Evolutionary conservation across 2,113 vertebrate genomes (phyloP).

Genomic region (Mobula hypostoma): DNA sequence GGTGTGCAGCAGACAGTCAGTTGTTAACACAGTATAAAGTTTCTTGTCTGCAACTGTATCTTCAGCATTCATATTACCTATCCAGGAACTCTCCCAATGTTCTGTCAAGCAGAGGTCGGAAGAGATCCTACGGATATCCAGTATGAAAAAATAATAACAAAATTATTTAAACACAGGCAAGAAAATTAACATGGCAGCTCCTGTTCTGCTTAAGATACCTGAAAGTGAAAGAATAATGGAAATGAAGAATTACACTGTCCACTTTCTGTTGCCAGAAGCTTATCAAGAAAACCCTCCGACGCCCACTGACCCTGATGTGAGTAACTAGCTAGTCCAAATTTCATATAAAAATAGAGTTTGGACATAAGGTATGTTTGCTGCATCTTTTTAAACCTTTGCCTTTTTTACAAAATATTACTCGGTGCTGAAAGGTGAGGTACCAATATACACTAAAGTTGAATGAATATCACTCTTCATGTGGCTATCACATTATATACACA

Average conservation of each 20-base stretch:
- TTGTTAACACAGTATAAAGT: background rate
- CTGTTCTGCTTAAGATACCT: constrained; percentile 48
- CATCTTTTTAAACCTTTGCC: background rate
- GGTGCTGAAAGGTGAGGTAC: background rate
- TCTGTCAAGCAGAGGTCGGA: background rate
- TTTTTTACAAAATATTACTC: background rate
- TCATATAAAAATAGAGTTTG: background rate
- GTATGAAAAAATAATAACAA: background rate
- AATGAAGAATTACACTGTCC: constrained; percentile 43
- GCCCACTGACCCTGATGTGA: constrained; percentile 48
- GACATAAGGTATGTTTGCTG: background rate
- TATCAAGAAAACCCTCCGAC: constrained; percentile 49
- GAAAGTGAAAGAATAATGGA: constrained; percentile 45
- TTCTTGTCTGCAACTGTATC: background rate
- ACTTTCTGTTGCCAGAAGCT: constrained; percentile 55
- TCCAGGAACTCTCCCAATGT: background rate
- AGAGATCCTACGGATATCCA: background rate
- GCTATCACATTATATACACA: background rate
- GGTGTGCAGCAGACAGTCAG: background rate
- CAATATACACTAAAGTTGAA: too few species aligned
- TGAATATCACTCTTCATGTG: background rate
- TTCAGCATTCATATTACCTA: background rate
- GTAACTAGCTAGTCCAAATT: constrained; percentile 4
- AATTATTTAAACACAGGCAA: constrained; percentile 43
- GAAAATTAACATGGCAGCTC: constrained; percentile 56